Percentiles rank a stretch among this genome's conserved stretches.
Evolutionary conservation across 2,888 invertebrate species (phyloP).

Genomic region (Poecilobothrus nobilitatus): DNA sequence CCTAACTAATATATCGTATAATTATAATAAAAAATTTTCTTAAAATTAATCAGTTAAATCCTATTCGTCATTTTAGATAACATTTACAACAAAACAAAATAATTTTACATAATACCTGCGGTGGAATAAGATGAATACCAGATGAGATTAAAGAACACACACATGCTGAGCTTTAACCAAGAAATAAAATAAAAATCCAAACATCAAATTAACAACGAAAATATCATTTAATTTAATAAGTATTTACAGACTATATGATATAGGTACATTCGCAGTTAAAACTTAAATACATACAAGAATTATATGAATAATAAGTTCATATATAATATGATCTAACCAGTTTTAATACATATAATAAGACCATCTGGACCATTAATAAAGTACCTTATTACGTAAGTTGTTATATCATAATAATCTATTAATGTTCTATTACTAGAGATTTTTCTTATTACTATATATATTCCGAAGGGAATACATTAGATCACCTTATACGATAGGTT

Average conservation of each 20-base stretch:
- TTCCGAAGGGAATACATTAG: too few relatives aligned
- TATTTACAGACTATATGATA: background rate
- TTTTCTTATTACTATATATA: too few relatives aligned
- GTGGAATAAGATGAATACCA: constrained; percentile 6
- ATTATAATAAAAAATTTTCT: background rate
- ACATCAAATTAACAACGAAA: background rate
- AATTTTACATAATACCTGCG: constrained; percentile 4
- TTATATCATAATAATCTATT: too few relatives aligned
- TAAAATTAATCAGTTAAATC: background rate
- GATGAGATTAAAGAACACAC: constrained; percentile 4
- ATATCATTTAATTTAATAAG: background rate
- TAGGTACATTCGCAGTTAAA: too few relatives aligned
- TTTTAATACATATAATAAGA: background rate
- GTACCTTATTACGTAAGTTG: too few relatives aligned
- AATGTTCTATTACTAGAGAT: too few relatives aligned
- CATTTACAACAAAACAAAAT: background rate
- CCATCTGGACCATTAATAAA: background rate
- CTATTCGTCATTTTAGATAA: background rate
- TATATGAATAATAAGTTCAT: background rate
- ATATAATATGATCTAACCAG: background rate
- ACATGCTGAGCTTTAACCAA: background rate
- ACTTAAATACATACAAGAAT: too few relatives aligned
- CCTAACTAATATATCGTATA: too few relatives aligned
- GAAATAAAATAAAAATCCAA: background rate
- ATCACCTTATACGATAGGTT: too few relatives aligned